Evolutionary conservation across 2,113 vertebrate genomes (phyloP).

Genomic region (Delphinapterus leucas): DNA sequence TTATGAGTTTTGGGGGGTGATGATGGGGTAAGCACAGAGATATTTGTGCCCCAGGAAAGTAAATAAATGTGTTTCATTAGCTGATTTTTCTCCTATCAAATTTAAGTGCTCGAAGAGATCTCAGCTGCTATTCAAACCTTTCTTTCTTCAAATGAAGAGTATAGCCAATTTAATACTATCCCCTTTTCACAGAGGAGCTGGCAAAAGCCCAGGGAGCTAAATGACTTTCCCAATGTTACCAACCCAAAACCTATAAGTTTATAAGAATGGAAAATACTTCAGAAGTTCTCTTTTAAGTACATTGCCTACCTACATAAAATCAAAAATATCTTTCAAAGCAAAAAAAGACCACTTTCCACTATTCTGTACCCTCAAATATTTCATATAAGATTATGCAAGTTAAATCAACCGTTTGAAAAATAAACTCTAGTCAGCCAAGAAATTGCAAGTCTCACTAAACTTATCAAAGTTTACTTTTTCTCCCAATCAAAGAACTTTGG

Average conservation of each 20-base stretch:
- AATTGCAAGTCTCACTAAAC: neutral
- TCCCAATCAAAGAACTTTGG: neutral
- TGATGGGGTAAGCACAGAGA: neutral
- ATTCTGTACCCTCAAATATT: neutral
- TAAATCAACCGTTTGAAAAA: neutral
- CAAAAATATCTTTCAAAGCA: neutral
- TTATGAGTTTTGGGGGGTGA: neutral
- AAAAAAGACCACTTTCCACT: neutral
- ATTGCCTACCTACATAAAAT: neutral
- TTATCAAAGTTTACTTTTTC: neutral
- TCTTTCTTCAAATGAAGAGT: neutral
- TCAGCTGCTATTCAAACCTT: neutral
- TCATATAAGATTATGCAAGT: neutral
- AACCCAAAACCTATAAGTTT: neutral
- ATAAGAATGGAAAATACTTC: neutral
- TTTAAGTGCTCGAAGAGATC: neutral
- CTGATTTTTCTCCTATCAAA: neutral
- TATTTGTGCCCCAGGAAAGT: neutral
- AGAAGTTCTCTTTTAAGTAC: neutral
- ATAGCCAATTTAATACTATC: neutral
- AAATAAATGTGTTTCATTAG: neutral
- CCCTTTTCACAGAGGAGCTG: neutral
- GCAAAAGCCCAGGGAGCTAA: neutral
- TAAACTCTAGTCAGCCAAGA: neutral
- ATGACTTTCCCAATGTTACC: neutral